Base-by-base conservation (phyloP, 2,113 vertebrate genomes). In the Pelobates fuscus region DNA sequence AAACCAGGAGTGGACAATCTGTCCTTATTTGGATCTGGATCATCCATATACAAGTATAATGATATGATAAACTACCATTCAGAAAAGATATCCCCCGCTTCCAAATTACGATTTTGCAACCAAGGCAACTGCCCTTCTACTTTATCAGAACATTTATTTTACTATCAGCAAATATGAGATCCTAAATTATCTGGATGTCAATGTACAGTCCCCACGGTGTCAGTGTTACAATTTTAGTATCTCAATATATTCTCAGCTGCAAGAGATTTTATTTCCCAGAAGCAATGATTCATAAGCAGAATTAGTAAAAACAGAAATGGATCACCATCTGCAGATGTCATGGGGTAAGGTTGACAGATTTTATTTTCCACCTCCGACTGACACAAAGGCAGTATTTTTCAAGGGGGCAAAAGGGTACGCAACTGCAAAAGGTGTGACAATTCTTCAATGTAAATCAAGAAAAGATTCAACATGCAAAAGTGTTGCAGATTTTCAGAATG, bases 301-400 rank as follows among this genome's bases (percentile, higher is more conserved):
- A 67, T 67, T 67, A 67, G 72, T 60, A 67, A 76, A 76, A 76
- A 76, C 63, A 67, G 25, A 67, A 67, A 67, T 60, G 37, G 72
- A 67, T 76, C 72, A 24, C 54, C 63, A 49, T 58, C 37, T 58
- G 63, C 71, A 75, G 52, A 75, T 75, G 63, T 67, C 71, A 75
- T 29, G 52, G 55, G 32, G 41, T 8, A n/a, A 55, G 43, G 32
- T 11, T 67, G 63, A 76, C 63, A 67, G 32, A 43, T 75, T 75
- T 75, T 75, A 59, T 58, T 75, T 75, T 46, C 43, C 63, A 67
- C 52, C 63, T 66, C 63, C 14, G 30, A 72, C 29, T 44, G 43
- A 72, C 46, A 72, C 70, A 64, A 63, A 63, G 46, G 70, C 70
- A 72, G 61, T 72, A 41, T 49, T 72, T 63, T 71, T 32, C 18